Percentiles rank a stretch among this genome's conserved stretches.
phyloP scores from a whole-genome alignment of 2,113 vertebrate species.

The Malurus alboscapulatus region DNA sequence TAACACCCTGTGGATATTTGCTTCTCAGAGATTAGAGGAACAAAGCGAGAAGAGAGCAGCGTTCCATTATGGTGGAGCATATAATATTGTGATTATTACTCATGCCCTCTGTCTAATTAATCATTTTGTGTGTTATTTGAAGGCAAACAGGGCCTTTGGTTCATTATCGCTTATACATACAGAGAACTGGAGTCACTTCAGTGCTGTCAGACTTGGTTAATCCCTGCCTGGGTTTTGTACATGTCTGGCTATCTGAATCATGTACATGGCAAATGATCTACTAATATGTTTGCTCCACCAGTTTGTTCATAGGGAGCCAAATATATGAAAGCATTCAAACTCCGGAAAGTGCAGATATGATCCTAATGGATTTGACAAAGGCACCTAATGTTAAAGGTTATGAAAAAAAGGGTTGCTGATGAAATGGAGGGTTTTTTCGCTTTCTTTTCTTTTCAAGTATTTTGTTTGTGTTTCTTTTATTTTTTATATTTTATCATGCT shows the following conservation, averaged over 20 bases:
- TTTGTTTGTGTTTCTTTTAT: constrained; percentile 22
- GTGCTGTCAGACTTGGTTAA: constrained; percentile 62
- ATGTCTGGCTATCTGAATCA: constrained; percentile 66
- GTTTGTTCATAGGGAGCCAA: constrained; percentile 66
- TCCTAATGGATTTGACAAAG: constrained; percentile 59
- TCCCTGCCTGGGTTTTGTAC: constrained; percentile 66
- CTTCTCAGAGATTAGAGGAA: constrained; percentile 59
- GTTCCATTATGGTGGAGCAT: constrained; percentile 56
- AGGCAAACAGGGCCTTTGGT: constrained; percentile 64
- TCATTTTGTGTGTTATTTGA: constrained; percentile 62
- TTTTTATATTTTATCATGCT: not conserved
- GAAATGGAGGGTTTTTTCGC: not conserved
- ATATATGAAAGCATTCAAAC: constrained; percentile 60
- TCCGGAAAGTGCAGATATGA: constrained; percentile 56
- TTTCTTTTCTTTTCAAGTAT: not conserved
- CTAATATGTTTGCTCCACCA: constrained; percentile 64
- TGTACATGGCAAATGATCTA: constrained; percentile 69
- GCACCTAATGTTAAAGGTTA: constrained; percentile 39
- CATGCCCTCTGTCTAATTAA: constrained; percentile 60
- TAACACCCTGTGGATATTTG: constrained; percentile 63
- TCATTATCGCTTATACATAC: constrained; percentile 69
- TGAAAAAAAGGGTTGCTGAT: constrained; percentile 11
- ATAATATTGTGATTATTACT: constrained; percentile 70
- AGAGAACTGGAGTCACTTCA: constrained; percentile 65
- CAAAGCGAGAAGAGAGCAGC: constrained; percentile 61